Evolutionary conservation across 2,888 invertebrate genomes (phyloP), one percentile per base, ranked within the genome.

Genomic region (Conus canariensis): DNA sequence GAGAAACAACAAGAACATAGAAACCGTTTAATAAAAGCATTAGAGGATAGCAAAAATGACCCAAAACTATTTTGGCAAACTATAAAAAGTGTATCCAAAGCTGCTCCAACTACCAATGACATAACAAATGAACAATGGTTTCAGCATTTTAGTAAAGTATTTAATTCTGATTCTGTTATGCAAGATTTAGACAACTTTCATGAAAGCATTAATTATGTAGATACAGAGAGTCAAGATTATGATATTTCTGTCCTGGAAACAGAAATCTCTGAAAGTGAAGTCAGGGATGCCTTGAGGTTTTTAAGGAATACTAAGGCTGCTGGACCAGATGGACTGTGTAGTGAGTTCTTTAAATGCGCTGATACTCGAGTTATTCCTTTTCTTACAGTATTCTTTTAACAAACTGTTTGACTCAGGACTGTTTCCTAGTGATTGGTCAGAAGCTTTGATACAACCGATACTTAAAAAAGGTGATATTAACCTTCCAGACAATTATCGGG

Each of bases 351-450:
- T 64, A 12, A 64, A 64, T 64, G 60, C 16, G 25, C 82, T 82
- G 82, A 45, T 45, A 30, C 82, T 8, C 16, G 16, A 16, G 82
- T 82, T 45, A 16, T 16, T 25, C 25, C 25, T 45, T 25, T 82
- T 82, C 56, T 82, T 16, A 82, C 82, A 30, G 30, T 25, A 14
- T 82, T 25, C 82, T 82, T 82, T 82, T n/a, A 82, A 82, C 56
- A 82, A 82, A 82, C 45, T 82, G 25, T 82, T 82, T 82, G 30
- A 30, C 30, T 45, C 82, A 16, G 82, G 82, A 82, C 14, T 82
- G 30, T 82, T 45, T 10, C 82, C 82, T 16, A 16, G 9, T 16
- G 45, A 22, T 10, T 82, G 82, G 82, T 45, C 82, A 14, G 82
- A 82, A 56, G 25, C 82, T 30, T 16, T 82, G 1, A 82, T 82